Evolutionary conservation across 2,113 vertebrate genomes (phyloP).

Genomic region (Jaculus jaculus): DNA sequence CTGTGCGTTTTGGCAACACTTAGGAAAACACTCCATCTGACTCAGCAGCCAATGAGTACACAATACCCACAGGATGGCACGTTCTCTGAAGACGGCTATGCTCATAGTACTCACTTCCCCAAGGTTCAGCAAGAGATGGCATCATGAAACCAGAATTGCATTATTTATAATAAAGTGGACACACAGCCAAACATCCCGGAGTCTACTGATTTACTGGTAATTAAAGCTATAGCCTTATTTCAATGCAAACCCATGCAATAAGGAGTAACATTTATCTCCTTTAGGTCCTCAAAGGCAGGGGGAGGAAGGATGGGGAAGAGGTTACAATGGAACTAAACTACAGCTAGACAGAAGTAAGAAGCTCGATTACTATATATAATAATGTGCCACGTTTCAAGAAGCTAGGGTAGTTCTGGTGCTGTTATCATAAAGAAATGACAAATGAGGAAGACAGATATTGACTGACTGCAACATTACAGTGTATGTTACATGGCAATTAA

Average conservation of each 20-base stretch:
- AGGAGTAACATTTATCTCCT: slow-evolving; percentile 28
- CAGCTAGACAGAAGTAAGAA: not conserved
- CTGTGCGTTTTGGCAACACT: slow-evolving; percentile 49
- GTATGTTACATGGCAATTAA: not conserved
- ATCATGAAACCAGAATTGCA: slow-evolving; percentile 25
- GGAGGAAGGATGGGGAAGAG: not conserved
- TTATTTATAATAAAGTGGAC: slow-evolving; percentile 55
- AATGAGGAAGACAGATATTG: not conserved
- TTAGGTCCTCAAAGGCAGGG: slow-evolving; percentile 29
- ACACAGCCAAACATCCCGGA: slow-evolving; percentile 29
- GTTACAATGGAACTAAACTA: not conserved
- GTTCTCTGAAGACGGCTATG: slow-evolving; percentile 45
- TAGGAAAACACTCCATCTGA: slow-evolving; percentile 60
- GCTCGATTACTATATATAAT: not conserved
- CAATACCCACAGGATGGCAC: slow-evolving; percentile 38
- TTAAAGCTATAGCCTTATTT: slow-evolving; percentile 46
- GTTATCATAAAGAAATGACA: not conserved
- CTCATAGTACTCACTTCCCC: slow-evolving; percentile 21
- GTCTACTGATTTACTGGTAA: slow-evolving; percentile 39
- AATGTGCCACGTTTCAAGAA: not conserved
- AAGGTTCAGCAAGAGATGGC: slow-evolving; percentile 13
- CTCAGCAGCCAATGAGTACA: not conserved
- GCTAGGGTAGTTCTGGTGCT: no score
- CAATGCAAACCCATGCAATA: slow-evolving; percentile 26
- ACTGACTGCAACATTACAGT: not conserved